Base-by-base conservation (phyloP, 2,797 vertebrate genomes). In the Melanotaenia boesemani region DNA sequence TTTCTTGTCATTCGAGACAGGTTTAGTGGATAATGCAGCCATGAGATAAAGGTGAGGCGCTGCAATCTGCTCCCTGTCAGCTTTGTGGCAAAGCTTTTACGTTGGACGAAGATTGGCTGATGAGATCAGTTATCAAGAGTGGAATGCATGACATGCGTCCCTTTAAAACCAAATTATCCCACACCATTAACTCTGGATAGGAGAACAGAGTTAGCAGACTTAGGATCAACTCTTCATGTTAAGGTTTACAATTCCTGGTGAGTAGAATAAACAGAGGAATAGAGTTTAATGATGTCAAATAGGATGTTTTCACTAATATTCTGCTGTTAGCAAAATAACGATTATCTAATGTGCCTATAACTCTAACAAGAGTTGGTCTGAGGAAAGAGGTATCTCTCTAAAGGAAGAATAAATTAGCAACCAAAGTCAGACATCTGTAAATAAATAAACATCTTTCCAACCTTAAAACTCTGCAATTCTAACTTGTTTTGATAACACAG, bases 41-140 rank as follows among this genome's bases (percentile, higher is more conserved):
- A 37, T 74, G 70, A 61, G 82, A 87, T 85, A 84, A 86, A 84
- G 82, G 80, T 8, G 60, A 84, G 37, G 65, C 26, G 57, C 62
- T 67, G 57, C 82, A 55, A 89, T 85, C 80, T 71, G 81, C 73
- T 81, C 70, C 67, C 56, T 46, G 58, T 76, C 67, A 77, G 85
- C 70, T 89, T 79, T 16, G 71, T 84, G 77, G 89, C 84, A 89
- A 88, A 89, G 90, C 89, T 89, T 90, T 84, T 75, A 77, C 78
- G 69, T 46, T 24, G 74, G 46, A 0, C 57, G 7, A 16, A 63
- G 79, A 83, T 65, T 78, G 85, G 84, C 76, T 82, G 77, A 80
- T 74, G 77, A 63, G 73, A 71, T 77, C 73, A 67, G 80, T 80
- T 84, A 79, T 62, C 77, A 63, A 68, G 57, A 37, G 50, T 12